Conservation (phyloP, 1,140 invertebrate genomes). For the Drosophila novamexicana region DNA sequence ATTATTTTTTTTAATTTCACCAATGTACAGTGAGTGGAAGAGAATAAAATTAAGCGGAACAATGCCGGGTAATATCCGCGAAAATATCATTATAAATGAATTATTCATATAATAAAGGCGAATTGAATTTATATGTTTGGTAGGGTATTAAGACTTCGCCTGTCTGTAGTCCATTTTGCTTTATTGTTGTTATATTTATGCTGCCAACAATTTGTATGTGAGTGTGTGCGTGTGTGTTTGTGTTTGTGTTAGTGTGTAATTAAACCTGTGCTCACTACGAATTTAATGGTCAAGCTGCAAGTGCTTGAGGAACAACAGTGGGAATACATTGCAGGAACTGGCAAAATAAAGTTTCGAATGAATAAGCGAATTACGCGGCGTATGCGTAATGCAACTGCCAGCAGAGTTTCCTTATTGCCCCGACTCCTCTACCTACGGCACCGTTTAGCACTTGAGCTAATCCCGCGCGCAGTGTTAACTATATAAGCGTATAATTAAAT, state of each 20-base stretch:
- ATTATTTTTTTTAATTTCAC: too few species aligned
- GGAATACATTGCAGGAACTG: not conserved
- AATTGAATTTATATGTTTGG: not conserved
- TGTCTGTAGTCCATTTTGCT: not conserved
- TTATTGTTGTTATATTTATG: slow-evolving; percentile 9
- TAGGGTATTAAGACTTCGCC: not conserved
- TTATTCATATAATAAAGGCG: too few species aligned
- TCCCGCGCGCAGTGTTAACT: slow-evolving; percentile 52
- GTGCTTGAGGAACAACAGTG: not conserved
- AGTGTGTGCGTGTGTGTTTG: not conserved
- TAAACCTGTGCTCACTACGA: slow-evolving; percentile 63
- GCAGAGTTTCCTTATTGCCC: not conserved
- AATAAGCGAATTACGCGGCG: slow-evolving; percentile 31
- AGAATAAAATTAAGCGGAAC: too few species aligned
- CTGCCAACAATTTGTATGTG: slow-evolving; percentile 6
- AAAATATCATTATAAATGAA: too few species aligned
- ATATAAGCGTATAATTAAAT: slow-evolving; percentile 65
- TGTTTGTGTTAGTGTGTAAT: slow-evolving; percentile 58
- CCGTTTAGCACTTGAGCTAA: slow-evolving; percentile 53
- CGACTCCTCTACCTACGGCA: not conserved
- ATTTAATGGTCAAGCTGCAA: slow-evolving; percentile 62
- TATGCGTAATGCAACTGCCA: slow-evolving; percentile 48
- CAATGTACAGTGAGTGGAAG: too few species aligned
- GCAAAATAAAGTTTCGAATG: slow-evolving; percentile 7
- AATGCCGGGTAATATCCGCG: too few species aligned